Evolutionary conservation across 2,888 invertebrate genomes (phyloP).

Genomic region (Sphinx pinastri): DNA sequence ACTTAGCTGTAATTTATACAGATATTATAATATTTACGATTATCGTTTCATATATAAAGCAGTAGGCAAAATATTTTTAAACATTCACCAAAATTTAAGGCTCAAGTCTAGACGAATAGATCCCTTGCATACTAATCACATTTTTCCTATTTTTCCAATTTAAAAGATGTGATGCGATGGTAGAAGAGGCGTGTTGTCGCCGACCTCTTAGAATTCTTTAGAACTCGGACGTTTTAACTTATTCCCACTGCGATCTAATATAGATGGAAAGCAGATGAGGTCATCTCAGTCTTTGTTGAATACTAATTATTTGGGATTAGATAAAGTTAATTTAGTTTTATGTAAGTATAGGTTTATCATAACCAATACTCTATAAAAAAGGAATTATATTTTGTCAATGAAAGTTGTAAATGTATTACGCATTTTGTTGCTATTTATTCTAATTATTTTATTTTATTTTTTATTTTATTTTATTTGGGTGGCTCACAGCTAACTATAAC

Average conservation of each 20-base stretch:
- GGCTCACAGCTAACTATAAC: too few relatives aligned
- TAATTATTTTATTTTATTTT: too few relatives aligned
- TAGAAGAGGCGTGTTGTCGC: conserved; percentile 1
- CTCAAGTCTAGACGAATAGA: conserved; percentile 9
- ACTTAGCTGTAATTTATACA: background rate
- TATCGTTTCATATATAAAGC: background rate
- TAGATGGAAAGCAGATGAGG: background rate
- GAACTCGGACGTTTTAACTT: background rate
- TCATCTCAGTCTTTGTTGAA: background rate
- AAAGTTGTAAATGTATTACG: too few relatives aligned
- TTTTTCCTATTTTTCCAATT: conserved; percentile 24
- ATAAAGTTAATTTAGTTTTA: too few relatives aligned
- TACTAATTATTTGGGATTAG: background rate
- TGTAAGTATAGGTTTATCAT: too few relatives aligned
- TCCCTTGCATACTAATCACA: conserved; percentile 19
- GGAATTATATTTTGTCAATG: too few relatives aligned
- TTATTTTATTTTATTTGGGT: too few relatives aligned
- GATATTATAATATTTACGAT: conserved; percentile 3
- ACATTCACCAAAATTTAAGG: background rate
- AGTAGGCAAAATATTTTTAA: background rate
- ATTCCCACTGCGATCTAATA: background rate
- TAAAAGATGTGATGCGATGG: background rate
- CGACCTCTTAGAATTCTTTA: conserved; percentile 1
- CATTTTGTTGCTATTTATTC: too few relatives aligned
- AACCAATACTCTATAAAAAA: too few relatives aligned